phyloP scores from a whole-genome alignment of 2,113 vertebrate species.

The Pelecanus crispus region DNA sequence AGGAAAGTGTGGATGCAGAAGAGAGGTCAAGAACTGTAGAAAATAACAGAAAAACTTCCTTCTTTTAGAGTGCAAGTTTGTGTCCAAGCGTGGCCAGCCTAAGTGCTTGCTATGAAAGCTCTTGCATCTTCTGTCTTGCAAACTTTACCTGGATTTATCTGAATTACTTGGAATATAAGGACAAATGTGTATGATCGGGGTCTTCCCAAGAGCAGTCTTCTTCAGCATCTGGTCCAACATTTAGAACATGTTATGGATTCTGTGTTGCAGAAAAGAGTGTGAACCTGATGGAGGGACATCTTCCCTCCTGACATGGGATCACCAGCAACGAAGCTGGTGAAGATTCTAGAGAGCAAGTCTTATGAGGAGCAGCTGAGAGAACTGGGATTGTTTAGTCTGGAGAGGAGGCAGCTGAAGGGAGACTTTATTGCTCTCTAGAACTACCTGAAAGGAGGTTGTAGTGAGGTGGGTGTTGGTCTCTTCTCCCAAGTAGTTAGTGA shows the following conservation, averaged over 20 bases:
- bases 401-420: too few species aligned
- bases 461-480: too few species aligned
- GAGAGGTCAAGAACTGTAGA: not conserved
- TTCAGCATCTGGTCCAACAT: not conserved
- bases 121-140: not conserved
- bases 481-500: too few species aligned
- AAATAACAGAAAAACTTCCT: not conserved
- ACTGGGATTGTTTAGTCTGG: too few species aligned
- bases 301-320: not conserved
- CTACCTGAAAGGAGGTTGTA: too few species aligned
- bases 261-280: not conserved
- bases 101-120: not conserved
- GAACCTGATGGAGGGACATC: not conserved
- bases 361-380: too few species aligned
- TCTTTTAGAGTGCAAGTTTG: not conserved
- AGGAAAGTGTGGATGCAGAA: not conserved
- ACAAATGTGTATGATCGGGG: not conserved
- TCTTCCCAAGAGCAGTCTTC: not conserved
- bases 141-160: not conserved
- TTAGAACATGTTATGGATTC: not conserved
- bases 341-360: too few species aligned
- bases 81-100: rapidly evolving
- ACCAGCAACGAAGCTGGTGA: too few species aligned
- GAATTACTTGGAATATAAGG: not conserved
- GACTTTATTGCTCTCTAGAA: too few species aligned